Percentiles rank a stretch among this genome's conserved stretches.
Evolutionary conservation across 2,888 invertebrate genomes (phyloP).

Genomic region (Molanna angustata): DNA sequence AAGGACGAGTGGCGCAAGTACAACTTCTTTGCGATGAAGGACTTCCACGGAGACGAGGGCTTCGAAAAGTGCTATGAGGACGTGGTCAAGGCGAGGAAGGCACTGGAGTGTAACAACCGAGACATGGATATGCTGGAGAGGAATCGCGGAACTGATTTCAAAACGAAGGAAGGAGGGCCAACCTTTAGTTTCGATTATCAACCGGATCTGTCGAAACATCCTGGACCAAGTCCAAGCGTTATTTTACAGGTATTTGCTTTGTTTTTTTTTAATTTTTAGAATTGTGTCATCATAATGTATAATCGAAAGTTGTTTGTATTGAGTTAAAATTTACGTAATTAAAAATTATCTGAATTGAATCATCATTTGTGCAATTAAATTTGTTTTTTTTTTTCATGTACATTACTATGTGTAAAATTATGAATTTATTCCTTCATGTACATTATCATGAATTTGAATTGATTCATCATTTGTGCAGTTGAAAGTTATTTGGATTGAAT

Average conservation of each 20-base stretch:
- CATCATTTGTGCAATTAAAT: no score
- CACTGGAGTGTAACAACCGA: conserved; percentile 36
- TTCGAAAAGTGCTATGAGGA: conserved; percentile 42
- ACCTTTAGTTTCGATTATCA: conserved; percentile 69
- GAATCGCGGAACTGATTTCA: conserved; percentile 25
- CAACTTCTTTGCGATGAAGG: conserved; percentile 52
- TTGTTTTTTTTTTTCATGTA: no score
- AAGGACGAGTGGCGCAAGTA: conserved; percentile 41
- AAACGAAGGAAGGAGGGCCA: conserved; percentile 5
- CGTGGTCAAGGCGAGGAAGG: neutral
- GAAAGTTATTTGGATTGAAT: no score
- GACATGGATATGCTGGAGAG: conserved; percentile 28
- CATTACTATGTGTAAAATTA: no score
- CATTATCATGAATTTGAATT: no score
- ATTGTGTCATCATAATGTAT: no score
- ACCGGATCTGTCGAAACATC: conserved; percentile 74
- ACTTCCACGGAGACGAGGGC: conserved; percentile 45
- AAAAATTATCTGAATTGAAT: no score
- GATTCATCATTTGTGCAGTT: no score
- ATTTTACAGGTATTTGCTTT: conserved; percentile 66
- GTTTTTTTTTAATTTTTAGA: conserved; percentile 1
- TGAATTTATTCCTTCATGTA: no score
- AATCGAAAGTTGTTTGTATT: no score
- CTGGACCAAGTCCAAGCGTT: conserved; percentile 92
- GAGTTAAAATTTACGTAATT: no score